Evolutionary conservation across 2,113 vertebrate genomes (phyloP).

Genomic region (Hyperoodon ampullatus): DNA sequence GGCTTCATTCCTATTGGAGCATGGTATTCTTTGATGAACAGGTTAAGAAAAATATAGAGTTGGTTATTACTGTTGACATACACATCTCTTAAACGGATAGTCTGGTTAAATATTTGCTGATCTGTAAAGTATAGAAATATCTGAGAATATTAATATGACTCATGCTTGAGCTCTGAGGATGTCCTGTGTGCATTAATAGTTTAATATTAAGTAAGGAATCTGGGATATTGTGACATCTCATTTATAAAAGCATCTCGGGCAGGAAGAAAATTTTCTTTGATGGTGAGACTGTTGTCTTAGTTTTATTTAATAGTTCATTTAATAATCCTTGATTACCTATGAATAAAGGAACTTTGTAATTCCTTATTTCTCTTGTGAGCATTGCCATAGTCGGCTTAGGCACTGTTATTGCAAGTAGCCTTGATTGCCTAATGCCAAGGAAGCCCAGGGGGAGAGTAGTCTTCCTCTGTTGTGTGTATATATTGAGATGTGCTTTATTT

Average conservation of each 20-base stretch:
- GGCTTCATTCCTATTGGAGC: neutral
- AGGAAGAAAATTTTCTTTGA: slow-evolving; percentile 29
- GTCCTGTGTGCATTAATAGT: neutral
- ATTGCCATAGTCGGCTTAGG: neutral
- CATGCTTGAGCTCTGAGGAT: neutral
- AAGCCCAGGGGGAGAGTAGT: neutral
- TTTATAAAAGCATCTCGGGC: slow-evolving; percentile 6
- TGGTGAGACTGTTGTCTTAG: neutral
- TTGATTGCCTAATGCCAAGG: neutral
- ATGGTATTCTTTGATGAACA: neutral
- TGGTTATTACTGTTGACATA: neutral
- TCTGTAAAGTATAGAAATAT: neutral
- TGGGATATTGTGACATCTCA: slow-evolving; percentile 31
- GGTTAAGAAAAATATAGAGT: neutral
- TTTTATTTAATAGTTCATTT: neutral
- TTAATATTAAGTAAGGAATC: slow-evolving; percentile 2
- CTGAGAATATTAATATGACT: neutral
- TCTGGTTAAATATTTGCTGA: neutral
- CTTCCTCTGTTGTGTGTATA: neutral
- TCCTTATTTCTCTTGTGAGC: neutral
- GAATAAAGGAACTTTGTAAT: neutral
- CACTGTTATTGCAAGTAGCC: neutral
- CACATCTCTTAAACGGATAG: neutral
- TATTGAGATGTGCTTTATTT: neutral
- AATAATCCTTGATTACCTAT: neutral